These are phyloP conservation scores for Steatocranus sp. DNA, from an alignment of 2,797 vertebrate genomes.

Conservation along the genomic window DNA sequence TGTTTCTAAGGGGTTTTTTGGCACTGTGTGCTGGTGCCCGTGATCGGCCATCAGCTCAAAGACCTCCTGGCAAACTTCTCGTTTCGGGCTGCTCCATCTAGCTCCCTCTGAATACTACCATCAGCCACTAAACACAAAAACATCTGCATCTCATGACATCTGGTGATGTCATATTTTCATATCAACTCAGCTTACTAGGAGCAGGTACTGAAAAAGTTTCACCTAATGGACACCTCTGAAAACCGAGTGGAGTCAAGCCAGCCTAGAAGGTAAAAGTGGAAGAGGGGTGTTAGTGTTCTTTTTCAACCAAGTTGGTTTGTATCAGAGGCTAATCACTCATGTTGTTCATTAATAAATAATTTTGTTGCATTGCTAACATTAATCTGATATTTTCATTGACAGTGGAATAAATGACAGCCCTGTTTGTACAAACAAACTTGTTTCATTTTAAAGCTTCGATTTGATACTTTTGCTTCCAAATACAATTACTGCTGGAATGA, in stretches of 20 bases:
- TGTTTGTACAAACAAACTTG: slow-evolving; percentile 20
- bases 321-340: background rate
- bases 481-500: slow-evolving; percentile 14
- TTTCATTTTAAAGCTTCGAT: slow-evolving; percentile 16
- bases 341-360: background rate
- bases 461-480: slow-evolving; percentile 7
- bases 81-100: fast-evolving
- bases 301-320: background rate
- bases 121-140: background rate
- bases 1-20: background rate
- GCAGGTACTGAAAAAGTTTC: background rate
- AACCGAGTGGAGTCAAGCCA: background rate
- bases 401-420: background rate
- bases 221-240: background rate
- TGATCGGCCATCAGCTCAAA: background rate
- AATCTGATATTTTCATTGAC: background rate
- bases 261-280: background rate
- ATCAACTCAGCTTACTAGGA: background rate
- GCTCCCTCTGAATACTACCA: background rate
- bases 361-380: background rate
- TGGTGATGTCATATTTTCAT: background rate
- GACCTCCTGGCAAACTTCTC: background rate
- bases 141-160: background rate
- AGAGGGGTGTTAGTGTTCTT: background rate
- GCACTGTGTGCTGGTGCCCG: background rate